phyloP scores from a whole-genome alignment of 1,140 invertebrate species.

The Drosophila yakuba region DNA sequence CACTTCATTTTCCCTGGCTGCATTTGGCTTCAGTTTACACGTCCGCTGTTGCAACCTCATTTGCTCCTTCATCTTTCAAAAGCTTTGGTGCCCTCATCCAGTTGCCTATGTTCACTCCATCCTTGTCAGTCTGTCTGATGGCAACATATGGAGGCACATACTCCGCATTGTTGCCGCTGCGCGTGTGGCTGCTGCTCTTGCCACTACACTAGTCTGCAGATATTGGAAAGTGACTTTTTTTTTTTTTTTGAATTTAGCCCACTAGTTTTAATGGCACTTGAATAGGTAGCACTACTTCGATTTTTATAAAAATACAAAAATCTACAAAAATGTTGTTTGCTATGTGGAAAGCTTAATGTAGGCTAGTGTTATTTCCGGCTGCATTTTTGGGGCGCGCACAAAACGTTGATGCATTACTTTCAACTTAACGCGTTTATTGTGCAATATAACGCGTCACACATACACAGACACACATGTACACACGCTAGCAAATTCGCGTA shows the following conservation, averaged over 20 bases:
- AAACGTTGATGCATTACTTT: slow-evolving; percentile 81
- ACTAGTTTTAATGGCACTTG: no score
- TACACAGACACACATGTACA: slow-evolving; percentile 13
- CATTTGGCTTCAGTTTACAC: slow-evolving; percentile 38
- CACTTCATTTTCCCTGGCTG: slow-evolving; percentile 37
- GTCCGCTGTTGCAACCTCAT: slow-evolving; percentile 44
- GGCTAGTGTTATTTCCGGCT: slow-evolving; percentile 11
- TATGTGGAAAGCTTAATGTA: neutral
- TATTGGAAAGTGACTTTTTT: neutral
- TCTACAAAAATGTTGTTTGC: no score
- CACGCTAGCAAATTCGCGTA: slow-evolving; percentile 3
- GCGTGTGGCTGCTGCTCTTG: slow-evolving; percentile 24
- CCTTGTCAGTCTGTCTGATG: slow-evolving; percentile 55
- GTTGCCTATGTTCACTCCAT: slow-evolving; percentile 54
- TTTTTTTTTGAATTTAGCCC: neutral
- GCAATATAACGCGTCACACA: slow-evolving; percentile 52
- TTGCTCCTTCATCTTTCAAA: slow-evolving; percentile 48
- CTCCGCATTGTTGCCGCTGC: slow-evolving; percentile 20
- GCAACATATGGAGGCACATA: slow-evolving; percentile 42
- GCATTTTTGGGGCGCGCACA: slow-evolving; percentile 35
- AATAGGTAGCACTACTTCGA: no score
- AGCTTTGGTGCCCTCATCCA: slow-evolving; percentile 26
- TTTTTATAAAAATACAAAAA: neutral
- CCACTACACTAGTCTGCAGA: slow-evolving; percentile 15
- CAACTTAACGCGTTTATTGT: slow-evolving; percentile 79